Evolutionary conservation across 2,888 invertebrate species (phyloP).

Genomic region (Sthenelais limicola): DNA sequence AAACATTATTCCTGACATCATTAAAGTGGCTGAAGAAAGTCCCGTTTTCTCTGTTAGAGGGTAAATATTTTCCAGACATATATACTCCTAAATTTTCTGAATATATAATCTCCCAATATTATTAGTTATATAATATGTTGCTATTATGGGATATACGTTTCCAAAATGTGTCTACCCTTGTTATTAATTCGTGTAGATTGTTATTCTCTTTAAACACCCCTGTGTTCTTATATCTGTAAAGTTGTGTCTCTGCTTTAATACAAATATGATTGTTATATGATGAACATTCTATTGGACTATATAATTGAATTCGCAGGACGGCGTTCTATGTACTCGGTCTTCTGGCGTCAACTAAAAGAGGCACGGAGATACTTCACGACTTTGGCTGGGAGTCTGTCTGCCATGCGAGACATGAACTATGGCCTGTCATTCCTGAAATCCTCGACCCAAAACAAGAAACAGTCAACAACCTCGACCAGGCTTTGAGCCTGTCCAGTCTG

Average conservation of each 20-base stretch:
- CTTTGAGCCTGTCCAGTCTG: too few relatives aligned
- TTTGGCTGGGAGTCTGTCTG: conserved; percentile 81
- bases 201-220: too few relatives aligned
- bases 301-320: conserved; percentile 78
- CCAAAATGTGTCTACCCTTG: too few relatives aligned
- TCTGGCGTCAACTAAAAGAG: conserved; percentile 86
- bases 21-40: conserved; percentile 84
- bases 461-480: conserved; percentile 11
- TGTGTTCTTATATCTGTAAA: too few relatives aligned
- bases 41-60: conserved; percentile 89
- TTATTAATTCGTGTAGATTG: too few relatives aligned
- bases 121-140: too few relatives aligned
- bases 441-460: background rate
- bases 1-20: conserved; percentile 74
- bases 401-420: conserved; percentile 71
- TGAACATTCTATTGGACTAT: too few relatives aligned
- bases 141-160: too few relatives aligned
- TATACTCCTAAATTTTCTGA: background rate
- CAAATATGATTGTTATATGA: too few relatives aligned
- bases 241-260: too few relatives aligned
- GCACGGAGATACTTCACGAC: conserved; percentile 84
- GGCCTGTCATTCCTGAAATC: conserved; percentile 36
- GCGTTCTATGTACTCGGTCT: conserved; percentile 91
- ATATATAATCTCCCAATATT: too few relatives aligned
- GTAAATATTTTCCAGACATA: conserved; percentile 55